phyloP scores from a whole-genome alignment of 2,888 invertebrate genomes.

The Carterocephalus palaemon region DNA sequence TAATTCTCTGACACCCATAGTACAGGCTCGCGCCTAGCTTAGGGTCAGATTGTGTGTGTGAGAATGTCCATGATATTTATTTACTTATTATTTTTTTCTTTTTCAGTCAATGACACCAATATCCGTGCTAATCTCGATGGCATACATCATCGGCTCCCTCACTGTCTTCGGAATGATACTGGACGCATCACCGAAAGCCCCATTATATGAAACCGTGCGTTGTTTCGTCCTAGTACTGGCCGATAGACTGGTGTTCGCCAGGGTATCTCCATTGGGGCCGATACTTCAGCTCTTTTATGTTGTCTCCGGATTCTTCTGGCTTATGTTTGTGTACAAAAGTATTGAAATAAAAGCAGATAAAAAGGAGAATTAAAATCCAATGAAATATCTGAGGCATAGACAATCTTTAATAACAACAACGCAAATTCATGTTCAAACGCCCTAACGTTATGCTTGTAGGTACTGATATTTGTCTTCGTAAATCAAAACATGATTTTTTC shows the following conservation, averaged over 20 bases:
- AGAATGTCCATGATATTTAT: too few species aligned
- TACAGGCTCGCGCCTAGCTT: too few species aligned
- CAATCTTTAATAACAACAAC: too few species aligned
- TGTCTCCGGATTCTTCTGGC: constrained; percentile 75
- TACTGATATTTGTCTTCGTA: too few species aligned
- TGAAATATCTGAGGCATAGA: too few species aligned
- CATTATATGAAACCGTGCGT: constrained; percentile 77
- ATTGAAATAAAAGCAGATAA: constrained; percentile 60
- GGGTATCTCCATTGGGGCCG: constrained; percentile 42
- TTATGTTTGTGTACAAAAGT: constrained; percentile 69
- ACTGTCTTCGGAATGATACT: constrained; percentile 83
- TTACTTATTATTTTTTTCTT: constrained; percentile 17
- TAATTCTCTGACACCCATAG: too few species aligned
- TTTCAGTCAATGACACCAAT: constrained; percentile 75
- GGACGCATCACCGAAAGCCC: constrained; percentile 79
- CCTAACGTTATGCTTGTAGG: too few species aligned
- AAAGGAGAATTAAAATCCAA: constrained; percentile 25
- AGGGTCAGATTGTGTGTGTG: too few species aligned
- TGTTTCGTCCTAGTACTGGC: constrained; percentile 71
- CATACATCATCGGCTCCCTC: constrained; percentile 80
- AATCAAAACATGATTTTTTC: too few species aligned
- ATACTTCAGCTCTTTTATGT: constrained; percentile 67
- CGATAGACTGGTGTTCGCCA: constrained; percentile 43
- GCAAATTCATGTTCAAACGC: too few species aligned
- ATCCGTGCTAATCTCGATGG: constrained; percentile 67